Base-by-base conservation (phyloP, 2,888 invertebrate species). In the Adineta ricciae region DNA sequence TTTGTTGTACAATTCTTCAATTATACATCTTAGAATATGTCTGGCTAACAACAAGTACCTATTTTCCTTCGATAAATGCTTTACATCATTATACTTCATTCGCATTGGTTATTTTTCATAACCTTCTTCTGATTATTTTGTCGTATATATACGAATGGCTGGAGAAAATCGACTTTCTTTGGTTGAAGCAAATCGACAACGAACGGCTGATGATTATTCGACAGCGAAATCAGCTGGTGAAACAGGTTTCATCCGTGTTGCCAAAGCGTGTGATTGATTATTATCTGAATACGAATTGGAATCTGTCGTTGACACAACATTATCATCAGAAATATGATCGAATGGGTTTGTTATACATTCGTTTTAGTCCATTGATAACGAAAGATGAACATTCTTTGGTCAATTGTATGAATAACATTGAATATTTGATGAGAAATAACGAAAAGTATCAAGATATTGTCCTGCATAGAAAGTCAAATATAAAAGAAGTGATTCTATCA, bases 281-380 rank as follows among this genome's bases (percentile, higher is more conserved):
- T 41, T 78, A 78, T 78, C n/a, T 78, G 41, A 24, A 78, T n/a
- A n/a, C 41, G 41, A 41, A 78, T 78, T 41, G 11, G 32, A 41
- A 78, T 41, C n/a, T 14, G 41, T 41, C 78, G 41, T 78, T 78
- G 9, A n/a, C 78, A n/a, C 78, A 78, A 41, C 78, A 78, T 78
- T 78, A 78, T 78, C 78, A 78, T 78, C 41, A n/a, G n/a, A 78
- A 78, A 78, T 78, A 78, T 41, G 78, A 78, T n/a, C 78, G 32
- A 24, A 78, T 78, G 78, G 41, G 41, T 41, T n/a, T 78, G 41
- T 78, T 78, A 78, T 78, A 41, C 14, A 41, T 78, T 41, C 41
- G n/a, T 24, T 78, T 78, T 41, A 41, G 21, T 78, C 41, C 21
- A 78, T 4, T 19, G 41, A 41, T 24, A 11, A 41, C 38, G 24